Conservation (phyloP, 2,888 invertebrate species). For the Xylota sylvarum region DNA sequence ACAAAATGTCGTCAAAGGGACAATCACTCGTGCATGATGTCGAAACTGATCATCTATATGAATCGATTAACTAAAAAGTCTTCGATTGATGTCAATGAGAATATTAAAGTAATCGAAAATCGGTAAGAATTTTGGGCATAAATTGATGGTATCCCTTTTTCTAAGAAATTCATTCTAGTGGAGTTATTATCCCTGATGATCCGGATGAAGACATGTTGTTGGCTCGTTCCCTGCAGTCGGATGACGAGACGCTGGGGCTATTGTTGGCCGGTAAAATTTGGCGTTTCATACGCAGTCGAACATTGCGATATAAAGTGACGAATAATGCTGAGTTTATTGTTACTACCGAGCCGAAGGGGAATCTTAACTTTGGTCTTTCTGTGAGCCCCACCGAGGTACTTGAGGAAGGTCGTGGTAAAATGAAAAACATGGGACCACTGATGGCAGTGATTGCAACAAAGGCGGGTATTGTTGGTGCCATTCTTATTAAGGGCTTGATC, state of each 20-base stretch:
- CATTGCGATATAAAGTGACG: slow-evolving; percentile 91
- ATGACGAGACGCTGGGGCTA: slow-evolving; percentile 87
- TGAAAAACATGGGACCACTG: slow-evolving; percentile 90
- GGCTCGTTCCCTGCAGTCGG: slow-evolving; percentile 85
- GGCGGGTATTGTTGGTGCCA: slow-evolving; percentile 91
- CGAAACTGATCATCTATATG: slow-evolving; percentile 93
- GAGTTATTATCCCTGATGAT: slow-evolving; percentile 83
- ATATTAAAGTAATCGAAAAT: slow-evolving; percentile 91
- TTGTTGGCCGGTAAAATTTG: slow-evolving; percentile 91
- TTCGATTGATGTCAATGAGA: slow-evolving; percentile 91
- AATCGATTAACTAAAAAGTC: slow-evolving; percentile 93
- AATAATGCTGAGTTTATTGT: slow-evolving; percentile 92
- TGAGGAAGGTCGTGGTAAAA: slow-evolving; percentile 90
- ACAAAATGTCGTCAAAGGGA: slow-evolving; percentile 92
- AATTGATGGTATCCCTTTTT: neutral
- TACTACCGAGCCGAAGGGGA: slow-evolving; percentile 89
- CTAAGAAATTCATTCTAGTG: slow-evolving; percentile 77
- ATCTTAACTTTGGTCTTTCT: slow-evolving; percentile 87
- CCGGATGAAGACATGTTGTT: slow-evolving; percentile 87
- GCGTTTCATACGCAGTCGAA: slow-evolving; percentile 91
- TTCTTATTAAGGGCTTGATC: slow-evolving; percentile 92
- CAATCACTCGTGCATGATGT: slow-evolving; percentile 92
- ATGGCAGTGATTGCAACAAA: slow-evolving; percentile 92
- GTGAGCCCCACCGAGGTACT: slow-evolving; percentile 87
- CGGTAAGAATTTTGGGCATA: slow-evolving; percentile 84